Conservation (phyloP, 2,113 vertebrate genomes). For the Drymodes brunneopygia region DNA sequence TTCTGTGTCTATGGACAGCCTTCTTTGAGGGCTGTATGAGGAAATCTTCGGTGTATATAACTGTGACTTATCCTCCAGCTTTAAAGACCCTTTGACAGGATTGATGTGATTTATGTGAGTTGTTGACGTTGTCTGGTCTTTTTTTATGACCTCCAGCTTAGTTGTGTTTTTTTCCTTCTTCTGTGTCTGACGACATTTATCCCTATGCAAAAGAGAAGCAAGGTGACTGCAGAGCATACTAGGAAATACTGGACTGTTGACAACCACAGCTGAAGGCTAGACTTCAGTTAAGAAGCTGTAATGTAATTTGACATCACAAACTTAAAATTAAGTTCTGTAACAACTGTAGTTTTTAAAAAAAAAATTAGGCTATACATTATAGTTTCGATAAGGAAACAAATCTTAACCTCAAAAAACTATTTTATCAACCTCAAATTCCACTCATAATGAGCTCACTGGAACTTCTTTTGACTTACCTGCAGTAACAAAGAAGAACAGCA, state of each 20-base stretch:
- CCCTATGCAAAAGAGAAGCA: slow-evolving; percentile 60
- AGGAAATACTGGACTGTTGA: neutral
- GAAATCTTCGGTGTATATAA: slow-evolving; percentile 70
- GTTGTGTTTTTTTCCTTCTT: slow-evolving; percentile 77
- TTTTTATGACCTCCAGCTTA: slow-evolving; percentile 84
- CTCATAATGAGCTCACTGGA: neutral
- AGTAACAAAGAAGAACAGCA: slow-evolving; percentile 88
- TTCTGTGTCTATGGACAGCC: slow-evolving; percentile 62
- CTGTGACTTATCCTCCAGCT: slow-evolving; percentile 73
- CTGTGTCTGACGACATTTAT: slow-evolving; percentile 69
- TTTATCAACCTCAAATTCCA: neutral
- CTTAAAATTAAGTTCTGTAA: neutral
- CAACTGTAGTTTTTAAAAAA: neutral
- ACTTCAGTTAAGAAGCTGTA: neutral
- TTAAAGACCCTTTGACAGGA: slow-evolving; percentile 65
- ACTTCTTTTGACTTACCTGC: slow-evolving; percentile 78
- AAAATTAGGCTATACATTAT: neutral
- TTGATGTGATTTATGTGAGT: slow-evolving; percentile 80
- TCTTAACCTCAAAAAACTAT: neutral
- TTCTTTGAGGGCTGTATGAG: slow-evolving; percentile 70
- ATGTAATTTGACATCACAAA: neutral
- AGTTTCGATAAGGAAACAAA: neutral
- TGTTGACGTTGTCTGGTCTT: slow-evolving; percentile 94
- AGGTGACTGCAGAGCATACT: neutral
- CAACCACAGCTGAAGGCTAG: neutral